Conservation (phyloP, 92 coral and sea anemone genomes). For the Phenganax stokvisi region DNA sequence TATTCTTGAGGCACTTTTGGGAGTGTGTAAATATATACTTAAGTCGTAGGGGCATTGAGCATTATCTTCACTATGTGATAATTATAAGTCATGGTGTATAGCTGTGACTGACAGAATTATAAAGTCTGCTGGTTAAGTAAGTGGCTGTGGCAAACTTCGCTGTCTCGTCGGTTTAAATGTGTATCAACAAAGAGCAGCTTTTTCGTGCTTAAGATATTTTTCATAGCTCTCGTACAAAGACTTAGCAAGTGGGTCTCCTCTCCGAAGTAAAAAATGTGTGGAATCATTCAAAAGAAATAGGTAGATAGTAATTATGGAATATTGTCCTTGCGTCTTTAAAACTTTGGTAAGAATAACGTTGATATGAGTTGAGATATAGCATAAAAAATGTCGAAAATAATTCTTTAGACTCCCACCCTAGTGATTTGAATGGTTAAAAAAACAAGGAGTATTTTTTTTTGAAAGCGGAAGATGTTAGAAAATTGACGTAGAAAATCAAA, state of each 20-base stretch:
- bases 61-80: conserved; percentile 6
- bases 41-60: background rate
- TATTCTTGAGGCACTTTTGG: background rate
- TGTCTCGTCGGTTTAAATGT: no score
- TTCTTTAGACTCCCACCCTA: background rate
- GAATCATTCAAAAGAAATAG: no score
- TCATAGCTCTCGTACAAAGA: no score
- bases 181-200: no score
- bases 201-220: no score
- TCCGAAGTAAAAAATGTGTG: no score
- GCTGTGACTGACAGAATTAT: background rate
- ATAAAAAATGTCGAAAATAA: background rate
- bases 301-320: background rate
- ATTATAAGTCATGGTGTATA: background rate
- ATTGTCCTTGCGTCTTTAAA: background rate
- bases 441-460: background rate
- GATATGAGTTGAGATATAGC: background rate
- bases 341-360: background rate
- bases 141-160: no score
- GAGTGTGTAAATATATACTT: background rate
- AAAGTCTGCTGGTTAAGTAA: background rate
- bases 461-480: no score
- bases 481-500: no score
- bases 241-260: no score
- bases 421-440: background rate